Evolutionary conservation across 2,113 vertebrate genomes (phyloP).

Genomic region (Phrynocephalus versicolor): DNA sequence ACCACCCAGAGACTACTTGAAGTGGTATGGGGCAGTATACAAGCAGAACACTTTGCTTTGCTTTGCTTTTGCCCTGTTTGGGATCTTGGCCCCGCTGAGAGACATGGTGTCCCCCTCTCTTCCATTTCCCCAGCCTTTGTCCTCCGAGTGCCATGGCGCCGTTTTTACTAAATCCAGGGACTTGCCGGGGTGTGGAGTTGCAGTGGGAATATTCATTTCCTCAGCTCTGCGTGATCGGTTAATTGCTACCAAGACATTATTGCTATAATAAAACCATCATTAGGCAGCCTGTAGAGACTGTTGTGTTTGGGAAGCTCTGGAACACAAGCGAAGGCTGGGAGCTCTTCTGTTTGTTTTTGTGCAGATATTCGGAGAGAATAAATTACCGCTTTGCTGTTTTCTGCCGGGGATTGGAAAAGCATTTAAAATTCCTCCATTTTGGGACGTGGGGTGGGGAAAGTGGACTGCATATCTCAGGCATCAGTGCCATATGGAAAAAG

Average conservation of each 20-base stretch:
- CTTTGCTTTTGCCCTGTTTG: accelerated
- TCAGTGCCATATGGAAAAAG: background rate
- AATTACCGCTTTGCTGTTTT: background rate
- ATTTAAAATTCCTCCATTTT: background rate
- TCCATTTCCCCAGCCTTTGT: background rate
- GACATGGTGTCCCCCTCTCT: no score
- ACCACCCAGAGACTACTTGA: no score
- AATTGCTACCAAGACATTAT: conserved; percentile 48
- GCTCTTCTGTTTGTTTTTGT: background rate
- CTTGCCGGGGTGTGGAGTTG: conserved; percentile 3
- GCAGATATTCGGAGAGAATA: background rate
- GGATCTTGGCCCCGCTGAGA: no score
- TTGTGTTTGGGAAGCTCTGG: conserved; percentile 26
- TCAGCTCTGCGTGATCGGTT: conserved; percentile 47
- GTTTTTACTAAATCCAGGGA: conserved; percentile 17
- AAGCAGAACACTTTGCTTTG: no score
- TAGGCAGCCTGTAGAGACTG: conserved; percentile 44
- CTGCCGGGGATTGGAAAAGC: background rate
- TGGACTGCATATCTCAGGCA: background rate
- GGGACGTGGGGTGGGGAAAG: no score
- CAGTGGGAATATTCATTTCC: conserved; percentile 58
- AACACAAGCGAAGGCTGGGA: conserved; percentile 19
- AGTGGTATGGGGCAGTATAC: no score
- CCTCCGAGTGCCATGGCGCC: conserved; percentile 33
- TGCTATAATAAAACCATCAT: conserved; percentile 57